These are phyloP conservation scores for Leptodactylus fuscus DNA, from an alignment of 2,113 vertebrate genomes.

Conservation along the genomic window DNA sequence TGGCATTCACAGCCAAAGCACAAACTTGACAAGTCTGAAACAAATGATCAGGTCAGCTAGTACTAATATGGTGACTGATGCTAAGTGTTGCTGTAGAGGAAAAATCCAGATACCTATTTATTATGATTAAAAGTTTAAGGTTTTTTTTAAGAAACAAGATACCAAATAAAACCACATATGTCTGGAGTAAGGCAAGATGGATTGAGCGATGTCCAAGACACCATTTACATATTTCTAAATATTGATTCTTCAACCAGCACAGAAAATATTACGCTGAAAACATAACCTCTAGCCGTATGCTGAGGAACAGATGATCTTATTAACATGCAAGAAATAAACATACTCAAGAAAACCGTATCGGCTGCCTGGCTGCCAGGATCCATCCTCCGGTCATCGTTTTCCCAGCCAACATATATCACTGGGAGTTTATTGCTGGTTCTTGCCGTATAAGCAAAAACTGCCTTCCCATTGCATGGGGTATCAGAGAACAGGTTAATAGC, in stretches of 20 bases:
- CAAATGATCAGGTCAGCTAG: no score
- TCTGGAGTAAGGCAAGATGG: neutral
- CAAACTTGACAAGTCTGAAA: no score
- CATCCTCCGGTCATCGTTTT: conserved; percentile 66
- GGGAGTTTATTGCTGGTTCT: conserved; percentile 73
- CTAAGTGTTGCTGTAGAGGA: no score
- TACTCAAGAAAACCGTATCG: conserved; percentile 79
- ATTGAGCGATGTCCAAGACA: neutral
- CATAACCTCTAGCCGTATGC: neutral
- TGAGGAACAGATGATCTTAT: conserved; percentile 68
- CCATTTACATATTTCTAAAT: conserved; percentile 10
- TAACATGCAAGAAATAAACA: conserved; percentile 60
- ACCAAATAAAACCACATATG: neutral
- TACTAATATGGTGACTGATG: no score
- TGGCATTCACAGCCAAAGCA: no score
- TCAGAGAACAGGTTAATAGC: conserved; percentile 66
- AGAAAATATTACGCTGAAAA: neutral
- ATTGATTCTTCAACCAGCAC: neutral
- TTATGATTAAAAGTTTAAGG: neutral
- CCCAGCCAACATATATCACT: conserved; percentile 76
- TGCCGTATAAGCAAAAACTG: conserved; percentile 74
- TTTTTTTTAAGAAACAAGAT: neutral
- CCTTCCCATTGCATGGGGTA: conserved; percentile 70
- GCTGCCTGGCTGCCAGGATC: conserved; percentile 69
- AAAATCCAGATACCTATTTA: no score